Base-by-base conservation (phyloP, 1,140 invertebrate genomes). In the Lepidurus arcticus region DNA sequence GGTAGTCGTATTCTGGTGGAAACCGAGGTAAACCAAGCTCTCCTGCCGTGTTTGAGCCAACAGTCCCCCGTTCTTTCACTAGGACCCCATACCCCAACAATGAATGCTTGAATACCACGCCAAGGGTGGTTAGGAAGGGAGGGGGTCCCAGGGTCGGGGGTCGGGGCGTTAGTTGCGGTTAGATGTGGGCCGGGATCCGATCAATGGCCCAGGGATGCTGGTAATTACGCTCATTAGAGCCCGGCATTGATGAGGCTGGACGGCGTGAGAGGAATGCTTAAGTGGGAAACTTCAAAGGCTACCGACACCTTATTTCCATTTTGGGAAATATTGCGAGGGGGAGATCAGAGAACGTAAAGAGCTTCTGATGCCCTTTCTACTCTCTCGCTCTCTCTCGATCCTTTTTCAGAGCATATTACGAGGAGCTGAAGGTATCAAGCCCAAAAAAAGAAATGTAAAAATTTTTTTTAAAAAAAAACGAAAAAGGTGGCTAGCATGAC, bases 181-280 rank as follows among this genome's bases (percentile, higher is more conserved):
- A 65, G 21, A 65, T 65, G 53, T 13, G 53, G 53, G 21, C 53
- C 53, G 53, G 53, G 53, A 65, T 65, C 53, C 53, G 53, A 65
- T 65, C 53, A 65, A 65, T 65, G 53, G 53, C 53, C 53, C 53
- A 65, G 53, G 53, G 53, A 65, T 65, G 53, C 53, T 65, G 53
- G 53, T 65, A 65, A 65, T 65, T 65, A 65, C 53, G 53, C 53
- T 65, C 53, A 65, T 65, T 65, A 65, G 53, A 65, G 53, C 53
- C 53, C 53, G 53, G 53, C 53, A 65, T 65, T 65, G 53, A 65
- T 65, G 53, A 65, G 53, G 53, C 53, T 65, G 53, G 53, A 65
- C 53, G 53, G 53, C 53, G 53, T 65, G 53, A 65, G 53, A 65
- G 53, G 53, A 65, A 65, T 65, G 8, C 53, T 65, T 65, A 16